Conservation (phyloP, 2,113 vertebrate species). For the Erpornis zantholeuca region DNA sequence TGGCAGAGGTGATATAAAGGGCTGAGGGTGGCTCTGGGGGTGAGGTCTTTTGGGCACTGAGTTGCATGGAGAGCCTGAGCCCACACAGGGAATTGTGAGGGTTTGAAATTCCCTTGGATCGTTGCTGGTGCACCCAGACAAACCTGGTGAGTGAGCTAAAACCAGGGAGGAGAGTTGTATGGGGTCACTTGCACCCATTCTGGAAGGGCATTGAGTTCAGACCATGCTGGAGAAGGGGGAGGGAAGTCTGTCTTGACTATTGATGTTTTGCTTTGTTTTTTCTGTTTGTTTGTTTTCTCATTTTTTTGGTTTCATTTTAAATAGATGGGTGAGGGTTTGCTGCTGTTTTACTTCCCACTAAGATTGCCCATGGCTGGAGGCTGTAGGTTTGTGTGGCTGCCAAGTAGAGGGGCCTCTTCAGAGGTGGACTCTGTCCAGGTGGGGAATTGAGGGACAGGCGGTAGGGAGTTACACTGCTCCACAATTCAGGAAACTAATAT, state of each 20-base stretch:
- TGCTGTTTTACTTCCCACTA: neutral
- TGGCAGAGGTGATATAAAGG: too few species aligned
- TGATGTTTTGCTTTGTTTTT: neutral
- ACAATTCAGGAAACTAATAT: neutral
- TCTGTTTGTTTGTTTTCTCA: neutral
- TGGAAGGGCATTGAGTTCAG: neutral
- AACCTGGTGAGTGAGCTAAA: neutral
- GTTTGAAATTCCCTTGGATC: neutral
- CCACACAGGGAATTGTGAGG: neutral
- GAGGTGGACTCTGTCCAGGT: neutral
- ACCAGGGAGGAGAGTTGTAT: too few species aligned
- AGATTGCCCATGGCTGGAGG: too few species aligned
- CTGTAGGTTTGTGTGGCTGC: neutral
- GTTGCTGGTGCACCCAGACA: neutral
- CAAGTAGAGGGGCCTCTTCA: neutral
- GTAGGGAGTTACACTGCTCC: neutral
- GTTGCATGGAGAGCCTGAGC: rapidly evolving
- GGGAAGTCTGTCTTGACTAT: neutral
- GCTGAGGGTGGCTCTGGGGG: too few species aligned
- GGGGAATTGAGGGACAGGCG: rapidly evolving
- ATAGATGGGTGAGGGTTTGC: neutral
- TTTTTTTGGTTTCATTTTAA: neutral
- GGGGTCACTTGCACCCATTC: rapidly evolving
- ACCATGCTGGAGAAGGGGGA: neutral
- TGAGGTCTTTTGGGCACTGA: neutral